phyloP scores from a whole-genome alignment of 2,797 vertebrate genomes.

The Capromys pilorides region DNA sequence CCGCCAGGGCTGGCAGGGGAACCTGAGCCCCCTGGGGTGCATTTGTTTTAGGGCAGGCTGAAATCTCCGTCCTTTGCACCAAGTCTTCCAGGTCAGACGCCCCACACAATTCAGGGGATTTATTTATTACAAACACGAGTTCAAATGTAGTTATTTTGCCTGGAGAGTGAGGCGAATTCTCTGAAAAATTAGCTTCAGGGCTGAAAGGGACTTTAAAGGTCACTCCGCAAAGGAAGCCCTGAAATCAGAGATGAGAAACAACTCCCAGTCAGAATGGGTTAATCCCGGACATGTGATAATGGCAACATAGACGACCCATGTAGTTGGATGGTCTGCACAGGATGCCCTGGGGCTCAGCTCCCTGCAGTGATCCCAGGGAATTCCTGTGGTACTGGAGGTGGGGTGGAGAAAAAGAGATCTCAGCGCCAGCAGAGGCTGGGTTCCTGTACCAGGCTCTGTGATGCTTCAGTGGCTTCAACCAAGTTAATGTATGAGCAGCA shows the following conservation, averaged over 20 bases:
- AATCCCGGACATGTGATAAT: neutral
- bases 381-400: too few species aligned
- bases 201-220: neutral
- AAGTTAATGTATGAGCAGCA: neutral
- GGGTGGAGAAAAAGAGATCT: neutral
- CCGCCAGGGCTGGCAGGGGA: too few species aligned
- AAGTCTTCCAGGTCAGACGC: neutral
- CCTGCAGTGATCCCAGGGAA: neutral
- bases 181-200: neutral
- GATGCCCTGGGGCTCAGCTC: neutral
- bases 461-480: neutral
- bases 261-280: accelerated
- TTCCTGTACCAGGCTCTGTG: neutral
- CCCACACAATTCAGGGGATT: neutral
- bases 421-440: neutral
- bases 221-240: neutral
- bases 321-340: neutral
- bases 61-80: neutral
- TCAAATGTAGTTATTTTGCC: neutral
- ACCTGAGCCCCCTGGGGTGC: neutral
- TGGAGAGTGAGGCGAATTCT: neutral
- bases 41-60: neutral
- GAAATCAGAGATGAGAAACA: neutral
- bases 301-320: too few species aligned
- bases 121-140: neutral